A percentile compares a stretch with the other conserved stretches of the same genome.
Evolutionary conservation across 2,888 invertebrate genomes (phyloP).

Genomic region (Achlya flavicornis): DNA sequence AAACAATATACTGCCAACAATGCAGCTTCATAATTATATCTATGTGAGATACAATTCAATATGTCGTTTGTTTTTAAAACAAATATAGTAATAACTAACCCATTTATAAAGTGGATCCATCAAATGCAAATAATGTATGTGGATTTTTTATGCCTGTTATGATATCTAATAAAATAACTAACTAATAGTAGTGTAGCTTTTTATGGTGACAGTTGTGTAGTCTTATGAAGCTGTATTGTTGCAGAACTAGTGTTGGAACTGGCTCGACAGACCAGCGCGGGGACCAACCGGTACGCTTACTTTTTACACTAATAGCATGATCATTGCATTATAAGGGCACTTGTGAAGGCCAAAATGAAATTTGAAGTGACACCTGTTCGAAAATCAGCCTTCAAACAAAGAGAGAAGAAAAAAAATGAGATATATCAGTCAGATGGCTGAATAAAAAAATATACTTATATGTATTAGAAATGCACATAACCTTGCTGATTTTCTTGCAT

Average conservation of each 20-base stretch:
- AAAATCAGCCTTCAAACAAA: too few relatives aligned
- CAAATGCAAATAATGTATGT: too few relatives aligned
- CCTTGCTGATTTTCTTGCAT: too few relatives aligned
- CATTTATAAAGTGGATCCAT: too few relatives aligned
- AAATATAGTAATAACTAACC: background rate
- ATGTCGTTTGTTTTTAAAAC: background rate
- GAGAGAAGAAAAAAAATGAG: too few relatives aligned
- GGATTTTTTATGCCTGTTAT: background rate
- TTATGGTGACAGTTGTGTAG: constrained; percentile 25
- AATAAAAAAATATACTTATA: too few relatives aligned
- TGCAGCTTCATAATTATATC: constrained; percentile 65
- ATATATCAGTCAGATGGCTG: too few relatives aligned
- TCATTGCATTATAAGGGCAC: background rate
- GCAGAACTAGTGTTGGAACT: constrained; percentile 68
- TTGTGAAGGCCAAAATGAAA: too few relatives aligned
- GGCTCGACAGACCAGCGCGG: constrained; percentile 43
- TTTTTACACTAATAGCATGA: constrained; percentile 22
- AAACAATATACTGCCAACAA: constrained; percentile 48
- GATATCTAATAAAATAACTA: background rate
- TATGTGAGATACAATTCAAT: background rate
- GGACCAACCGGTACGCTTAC: constrained; percentile 60
- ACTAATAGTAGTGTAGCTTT: background rate
- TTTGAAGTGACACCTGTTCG: too few relatives aligned
- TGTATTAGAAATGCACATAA: too few relatives aligned
- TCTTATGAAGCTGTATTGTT: constrained; percentile 79